Conservation (phyloP, 2,797 vertebrate genomes). For the Chaetodon trifasciatus region DNA sequence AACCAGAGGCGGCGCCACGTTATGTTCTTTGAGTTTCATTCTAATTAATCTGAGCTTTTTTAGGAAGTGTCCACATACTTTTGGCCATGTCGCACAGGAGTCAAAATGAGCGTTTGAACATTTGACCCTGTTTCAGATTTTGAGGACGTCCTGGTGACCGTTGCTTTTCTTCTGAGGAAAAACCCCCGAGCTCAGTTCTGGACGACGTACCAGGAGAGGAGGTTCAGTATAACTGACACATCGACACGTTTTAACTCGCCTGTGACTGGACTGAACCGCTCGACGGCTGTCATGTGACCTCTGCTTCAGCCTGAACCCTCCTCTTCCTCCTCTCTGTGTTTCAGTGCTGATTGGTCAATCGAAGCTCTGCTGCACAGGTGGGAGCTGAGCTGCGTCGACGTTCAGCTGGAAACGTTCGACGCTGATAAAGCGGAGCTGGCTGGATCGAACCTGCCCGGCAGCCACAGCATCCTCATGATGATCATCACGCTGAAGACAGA, state of each 20-base stretch:
- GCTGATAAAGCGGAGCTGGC: constrained; percentile 87
- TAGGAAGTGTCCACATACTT: not conserved
- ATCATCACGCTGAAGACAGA: constrained; percentile 80
- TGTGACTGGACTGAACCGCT: too few species aligned
- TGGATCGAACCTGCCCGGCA: constrained; percentile 90
- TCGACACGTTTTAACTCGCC: not conserved
- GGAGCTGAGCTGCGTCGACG: constrained; percentile 82
- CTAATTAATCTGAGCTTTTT: too few species aligned
- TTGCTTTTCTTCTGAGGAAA: constrained; percentile 89
- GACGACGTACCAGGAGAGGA: constrained; percentile 95
- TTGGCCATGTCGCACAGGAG: too few species aligned
- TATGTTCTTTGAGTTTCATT: too few species aligned
- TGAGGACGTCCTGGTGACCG: constrained; percentile 90
- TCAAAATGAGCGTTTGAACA: too few species aligned
- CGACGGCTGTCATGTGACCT: too few species aligned
- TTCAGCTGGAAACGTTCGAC: constrained; percentile 85
- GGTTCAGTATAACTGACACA: constrained; percentile 69
- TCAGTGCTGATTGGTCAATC: constrained; percentile 95
- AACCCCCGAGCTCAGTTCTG: constrained; percentile 90
- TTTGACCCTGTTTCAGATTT: constrained; percentile 86
- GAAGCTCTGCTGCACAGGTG: constrained; percentile 92
- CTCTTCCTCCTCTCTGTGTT: constrained; percentile 27
- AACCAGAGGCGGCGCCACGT: too few species aligned
- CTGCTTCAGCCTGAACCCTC: not conserved
- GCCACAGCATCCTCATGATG: constrained; percentile 93